Conservation (phyloP, 2,797 vertebrate genomes). For the Aphelocoma californica region DNA sequence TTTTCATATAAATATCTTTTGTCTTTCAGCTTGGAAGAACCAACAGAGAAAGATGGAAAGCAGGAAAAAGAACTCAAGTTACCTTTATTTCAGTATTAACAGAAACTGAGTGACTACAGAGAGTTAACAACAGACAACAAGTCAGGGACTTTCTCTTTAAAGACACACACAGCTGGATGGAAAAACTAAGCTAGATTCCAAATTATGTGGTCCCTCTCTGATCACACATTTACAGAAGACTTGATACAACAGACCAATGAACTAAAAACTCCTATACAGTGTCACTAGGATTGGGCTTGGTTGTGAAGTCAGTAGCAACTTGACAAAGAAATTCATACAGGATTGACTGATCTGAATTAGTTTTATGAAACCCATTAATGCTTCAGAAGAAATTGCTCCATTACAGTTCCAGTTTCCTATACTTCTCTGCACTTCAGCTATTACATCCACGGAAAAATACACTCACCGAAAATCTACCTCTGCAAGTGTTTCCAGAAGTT, state of each 20-base stretch:
- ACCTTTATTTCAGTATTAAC: not conserved
- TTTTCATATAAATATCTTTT: not conserved
- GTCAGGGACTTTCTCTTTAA: not conserved
- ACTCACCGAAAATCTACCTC: slow-evolving; percentile 93
- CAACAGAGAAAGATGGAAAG: not conserved
- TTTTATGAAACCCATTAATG: not conserved
- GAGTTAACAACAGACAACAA: not conserved
- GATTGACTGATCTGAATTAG: not conserved
- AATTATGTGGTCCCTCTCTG: not conserved
- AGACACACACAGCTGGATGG: not conserved
- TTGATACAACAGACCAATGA: not conserved
- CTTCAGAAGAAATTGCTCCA: not conserved
- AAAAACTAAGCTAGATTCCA: not conserved
- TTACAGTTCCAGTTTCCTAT: not conserved
- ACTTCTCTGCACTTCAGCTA: not conserved
- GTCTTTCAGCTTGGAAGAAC: not conserved
- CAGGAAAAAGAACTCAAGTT: not conserved
- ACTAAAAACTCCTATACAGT: not conserved
- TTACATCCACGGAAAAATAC: not conserved
- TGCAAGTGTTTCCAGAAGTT: slow-evolving; percentile 92
- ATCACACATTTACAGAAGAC: not conserved
- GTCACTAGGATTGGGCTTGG: not conserved
- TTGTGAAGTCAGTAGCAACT: not conserved
- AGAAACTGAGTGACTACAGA: not conserved
- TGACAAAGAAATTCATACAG: not conserved